Evolutionary conservation across 2,888 invertebrate genomes (phyloP), one percentile per base, ranked within the genome.

Genomic region (Trachelus iudaicus): DNA sequence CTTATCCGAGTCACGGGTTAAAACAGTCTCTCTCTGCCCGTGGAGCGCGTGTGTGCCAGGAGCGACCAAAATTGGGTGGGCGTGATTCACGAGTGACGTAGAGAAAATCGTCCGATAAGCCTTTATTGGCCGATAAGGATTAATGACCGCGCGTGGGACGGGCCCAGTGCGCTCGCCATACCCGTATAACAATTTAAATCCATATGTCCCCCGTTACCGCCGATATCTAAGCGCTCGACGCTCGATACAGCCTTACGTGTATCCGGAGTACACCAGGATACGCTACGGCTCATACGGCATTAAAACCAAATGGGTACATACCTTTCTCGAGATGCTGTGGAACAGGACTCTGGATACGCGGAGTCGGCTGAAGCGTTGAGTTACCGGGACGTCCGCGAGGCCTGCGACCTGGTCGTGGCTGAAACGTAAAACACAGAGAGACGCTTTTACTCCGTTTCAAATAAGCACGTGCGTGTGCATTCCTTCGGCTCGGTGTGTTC

Each of bases 251-350:
- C 1, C 40, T 40, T 15, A 15, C 6, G 15, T 40, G 15, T 4
- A 40, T 15, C 37, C 37, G 13, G 4, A 37, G 23, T 56, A 23
- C 23, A 15, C 1, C 56, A 23, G 56, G 15, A 15, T 23, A 9
- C 56, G 15, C 23, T 9, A 9, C 9, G 23, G 23, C 56, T 23
- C 4, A 0, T 11, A 13, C 34, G 34, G 11, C 33, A 33, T 15
- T 15, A 30, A 73, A 56, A 56, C 9, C 23, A 2, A 56, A 23
- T 23, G 56, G 56, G 23, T 23, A 80, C 87, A 82, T 80, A 90
- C 91, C 91, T 90, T 90, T 91, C 80, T 90, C 91, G 69, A 89
- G 86, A 79, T 90, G 90, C 82, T 89, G 91, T 9, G 90, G 85
- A 75, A 89, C 86, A 69, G 90, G 89, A 76, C 88, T 90, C 81